Evolutionary conservation across 1,140 invertebrate genomes (phyloP), one percentile per base, ranked within the genome.

Genomic region (Penaeus chinensis): DNA sequence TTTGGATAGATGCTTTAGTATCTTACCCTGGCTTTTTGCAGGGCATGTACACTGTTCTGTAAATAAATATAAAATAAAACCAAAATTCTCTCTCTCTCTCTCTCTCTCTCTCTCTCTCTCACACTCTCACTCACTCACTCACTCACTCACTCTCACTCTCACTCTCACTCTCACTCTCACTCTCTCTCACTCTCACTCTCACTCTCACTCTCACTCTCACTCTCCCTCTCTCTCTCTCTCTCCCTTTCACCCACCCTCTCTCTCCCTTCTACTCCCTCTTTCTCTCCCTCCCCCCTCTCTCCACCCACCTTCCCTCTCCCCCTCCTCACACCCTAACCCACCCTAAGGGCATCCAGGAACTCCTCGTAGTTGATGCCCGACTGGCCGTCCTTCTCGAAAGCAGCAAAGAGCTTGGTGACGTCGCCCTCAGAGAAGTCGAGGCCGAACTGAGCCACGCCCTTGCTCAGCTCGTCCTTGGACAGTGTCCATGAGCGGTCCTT

Each of bases 291-390:
- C 66, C 65, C 24, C 20, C 27, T 0, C 18, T 10, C 20, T 54
- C 13, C 19, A 18, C 69, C 5, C 24, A 5, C 24, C 5, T 19
- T 32, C 69, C 16, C n/a, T 20, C 4, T 0, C 0, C 24, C 24
- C 5, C 16, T 13, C 16, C 37, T 4, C n/a, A 11, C 47, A 47
- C 4, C 32, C 82, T 20, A 19, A 93, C 94, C 94, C 93, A 99
- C 98, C 91, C 97, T 94, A 84, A 99, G 93, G 54, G 95, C 95
- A 24, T 94, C 91, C 19, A 99, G 92, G 92, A 99, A 99, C 92
- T 99, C 98, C 66, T 98, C 96, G 92, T 98, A 96, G 91, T 95
- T 96, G 77, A 99, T 94, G 0, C 94, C 94, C n/a, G 97, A 97
- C 90, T 95, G 96, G 5, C 94, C 94, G 92, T 99, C 97, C 42